These are phyloP conservation scores for Xestia rhomboidea DNA, from an alignment of 2,888 invertebrate genomes.

Conservation along the genomic window DNA sequence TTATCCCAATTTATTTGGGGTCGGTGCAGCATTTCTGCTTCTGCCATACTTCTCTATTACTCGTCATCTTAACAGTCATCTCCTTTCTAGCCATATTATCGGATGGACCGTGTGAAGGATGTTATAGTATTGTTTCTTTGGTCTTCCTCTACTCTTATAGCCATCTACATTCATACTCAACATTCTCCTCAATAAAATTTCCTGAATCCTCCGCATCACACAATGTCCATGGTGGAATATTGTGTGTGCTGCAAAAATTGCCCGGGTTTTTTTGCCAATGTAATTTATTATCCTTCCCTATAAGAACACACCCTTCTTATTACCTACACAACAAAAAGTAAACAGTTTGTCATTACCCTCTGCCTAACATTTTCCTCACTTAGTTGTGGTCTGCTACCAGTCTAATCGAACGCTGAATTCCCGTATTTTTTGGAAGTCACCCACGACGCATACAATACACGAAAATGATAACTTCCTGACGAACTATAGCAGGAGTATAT, in stretches of 20 bases:
- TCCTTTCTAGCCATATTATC: too few relatives aligned
- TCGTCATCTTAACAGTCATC: too few relatives aligned
- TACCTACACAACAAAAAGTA: background rate
- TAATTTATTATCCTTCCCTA: background rate
- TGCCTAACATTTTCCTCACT: background rate
- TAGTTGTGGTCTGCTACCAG: background rate
- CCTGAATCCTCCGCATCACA: too few relatives aligned
- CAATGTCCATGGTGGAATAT: background rate
- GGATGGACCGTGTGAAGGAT: too few relatives aligned
- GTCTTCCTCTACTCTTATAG: too few relatives aligned
- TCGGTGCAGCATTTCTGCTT: too few relatives aligned
- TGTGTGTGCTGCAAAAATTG: background rate
- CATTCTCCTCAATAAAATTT: too few relatives aligned
- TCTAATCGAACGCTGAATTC: background rate
- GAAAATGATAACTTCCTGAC: background rate
- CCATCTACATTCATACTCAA: too few relatives aligned
- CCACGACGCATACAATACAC: background rate
- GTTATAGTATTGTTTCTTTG: too few relatives aligned
- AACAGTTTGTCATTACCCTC: background rate
- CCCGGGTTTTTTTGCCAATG: background rate
- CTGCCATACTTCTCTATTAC: too few relatives aligned
- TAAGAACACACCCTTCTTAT: background rate
- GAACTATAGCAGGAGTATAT: background rate
- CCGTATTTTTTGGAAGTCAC: background rate
- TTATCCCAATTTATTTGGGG: too few relatives aligned